phyloP scores from a whole-genome alignment of 2,888 invertebrate species.

The Amiota minor region DNA sequence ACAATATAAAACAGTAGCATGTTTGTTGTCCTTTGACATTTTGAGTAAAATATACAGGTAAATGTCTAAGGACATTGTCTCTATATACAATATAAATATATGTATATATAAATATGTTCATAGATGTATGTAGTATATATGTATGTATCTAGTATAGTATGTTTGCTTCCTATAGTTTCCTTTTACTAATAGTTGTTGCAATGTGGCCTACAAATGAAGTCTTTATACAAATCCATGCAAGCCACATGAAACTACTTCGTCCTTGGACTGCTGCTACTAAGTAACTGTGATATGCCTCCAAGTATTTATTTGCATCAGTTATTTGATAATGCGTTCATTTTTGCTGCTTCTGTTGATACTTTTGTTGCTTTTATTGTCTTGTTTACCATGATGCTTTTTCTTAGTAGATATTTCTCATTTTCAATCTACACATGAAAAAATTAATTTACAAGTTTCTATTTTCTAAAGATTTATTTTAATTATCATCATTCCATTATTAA shows the following conservation, averaged over 20 bases:
- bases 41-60: conserved; percentile 56
- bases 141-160: background rate
- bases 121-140: background rate
- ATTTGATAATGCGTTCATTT: conserved; percentile 1
- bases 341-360: background rate
- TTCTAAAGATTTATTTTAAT: background rate
- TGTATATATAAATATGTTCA: too few species aligned
- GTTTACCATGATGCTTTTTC: background rate
- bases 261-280: background rate
- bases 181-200: too few species aligned
- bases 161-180: background rate
- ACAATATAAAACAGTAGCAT: conserved; percentile 10
- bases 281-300: background rate
- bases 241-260: background rate
- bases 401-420: background rate
- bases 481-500: background rate
- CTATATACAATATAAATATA: conserved; percentile 41
- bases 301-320: conserved; percentile 19
- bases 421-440: background rate
- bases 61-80: conserved; percentile 59
- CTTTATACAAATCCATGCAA: too few species aligned
- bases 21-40: conserved; percentile 48
- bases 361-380: background rate
- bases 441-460: background rate
- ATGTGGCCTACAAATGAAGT: too few species aligned